Evolutionary conservation across 1,140 invertebrate genomes (phyloP).

Genomic region (Whitmania pigra): DNA sequence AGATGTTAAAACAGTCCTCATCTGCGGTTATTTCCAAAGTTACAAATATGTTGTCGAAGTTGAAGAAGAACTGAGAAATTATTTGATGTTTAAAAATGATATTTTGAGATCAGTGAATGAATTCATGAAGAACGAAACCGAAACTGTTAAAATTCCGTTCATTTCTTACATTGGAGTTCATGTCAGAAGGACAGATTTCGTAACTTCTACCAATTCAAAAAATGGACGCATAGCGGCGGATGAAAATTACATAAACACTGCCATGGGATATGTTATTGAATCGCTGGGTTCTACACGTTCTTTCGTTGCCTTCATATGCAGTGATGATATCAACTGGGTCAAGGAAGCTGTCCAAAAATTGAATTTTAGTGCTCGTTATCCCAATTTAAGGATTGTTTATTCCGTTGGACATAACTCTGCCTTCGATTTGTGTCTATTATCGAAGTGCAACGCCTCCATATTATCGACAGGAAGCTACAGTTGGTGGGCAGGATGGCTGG

Average conservation of each 20-base stretch:
- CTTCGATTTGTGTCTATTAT: conserved; percentile 52
- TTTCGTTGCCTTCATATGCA: neutral
- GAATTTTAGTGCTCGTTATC: neutral
- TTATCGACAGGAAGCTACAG: conserved; percentile 26
- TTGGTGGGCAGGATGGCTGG: conserved; percentile 28
- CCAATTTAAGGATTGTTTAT: neutral
- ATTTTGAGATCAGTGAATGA: neutral
- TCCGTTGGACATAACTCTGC: neutral
- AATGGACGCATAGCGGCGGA: neutral
- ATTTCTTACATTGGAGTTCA: neutral
- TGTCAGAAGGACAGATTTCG: neutral
- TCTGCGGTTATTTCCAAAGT: conserved; percentile 7
- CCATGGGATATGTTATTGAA: neutral
- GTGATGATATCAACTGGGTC: neutral
- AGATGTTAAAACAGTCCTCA: neutral
- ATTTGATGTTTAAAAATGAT: neutral
- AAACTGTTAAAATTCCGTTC: no score
- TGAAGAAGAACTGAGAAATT: neutral
- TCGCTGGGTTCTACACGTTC: neutral
- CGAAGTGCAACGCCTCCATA: conserved; percentile 34
- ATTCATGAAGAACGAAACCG: neutral
- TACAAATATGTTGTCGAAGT: neutral
- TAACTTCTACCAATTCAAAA: no score
- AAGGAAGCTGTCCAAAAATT: neutral
- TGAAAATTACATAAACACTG: neutral